Evolutionary conservation across 2,797 vertebrate species (phyloP).

Genomic region (Danio tinwini): DNA sequence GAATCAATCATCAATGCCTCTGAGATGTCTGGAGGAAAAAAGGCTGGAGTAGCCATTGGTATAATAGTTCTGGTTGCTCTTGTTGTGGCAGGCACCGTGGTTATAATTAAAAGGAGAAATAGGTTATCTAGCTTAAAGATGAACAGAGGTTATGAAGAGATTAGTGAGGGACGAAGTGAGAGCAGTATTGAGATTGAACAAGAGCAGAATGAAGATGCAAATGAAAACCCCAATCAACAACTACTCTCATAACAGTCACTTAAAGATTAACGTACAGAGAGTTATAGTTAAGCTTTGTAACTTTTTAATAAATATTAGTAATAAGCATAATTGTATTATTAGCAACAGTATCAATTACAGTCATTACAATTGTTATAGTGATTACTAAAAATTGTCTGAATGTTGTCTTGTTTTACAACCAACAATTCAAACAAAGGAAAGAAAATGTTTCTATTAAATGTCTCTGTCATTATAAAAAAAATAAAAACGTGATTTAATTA

Average conservation of each 20-base stretch:
- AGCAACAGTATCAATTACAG: neutral
- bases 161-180: neutral
- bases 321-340: neutral
- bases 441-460: neutral
- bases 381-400: neutral
- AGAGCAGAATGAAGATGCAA: neutral
- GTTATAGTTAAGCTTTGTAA: neutral
- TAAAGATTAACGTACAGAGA: conserved; percentile 1
- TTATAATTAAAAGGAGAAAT: conserved; percentile 67
- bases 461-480: neutral
- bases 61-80: conserved; percentile 67
- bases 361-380: neutral
- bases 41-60: conserved; percentile 69
- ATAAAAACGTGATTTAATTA: neutral
- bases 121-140: neutral
- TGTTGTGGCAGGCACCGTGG: conserved; percentile 55
- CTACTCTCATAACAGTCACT: conserved; percentile 6
- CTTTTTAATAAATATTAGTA: neutral
- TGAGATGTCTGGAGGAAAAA: conserved; percentile 58
- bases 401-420: neutral
- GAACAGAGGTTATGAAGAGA: conserved; percentile 9
- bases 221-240: neutral
- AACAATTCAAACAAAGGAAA: neutral
- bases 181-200: conserved; percentile 1
- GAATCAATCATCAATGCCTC: conserved; percentile 51